Base-by-base conservation (phyloP, 2,797 vertebrate species). In the Rhodeus uyekii region DNA sequence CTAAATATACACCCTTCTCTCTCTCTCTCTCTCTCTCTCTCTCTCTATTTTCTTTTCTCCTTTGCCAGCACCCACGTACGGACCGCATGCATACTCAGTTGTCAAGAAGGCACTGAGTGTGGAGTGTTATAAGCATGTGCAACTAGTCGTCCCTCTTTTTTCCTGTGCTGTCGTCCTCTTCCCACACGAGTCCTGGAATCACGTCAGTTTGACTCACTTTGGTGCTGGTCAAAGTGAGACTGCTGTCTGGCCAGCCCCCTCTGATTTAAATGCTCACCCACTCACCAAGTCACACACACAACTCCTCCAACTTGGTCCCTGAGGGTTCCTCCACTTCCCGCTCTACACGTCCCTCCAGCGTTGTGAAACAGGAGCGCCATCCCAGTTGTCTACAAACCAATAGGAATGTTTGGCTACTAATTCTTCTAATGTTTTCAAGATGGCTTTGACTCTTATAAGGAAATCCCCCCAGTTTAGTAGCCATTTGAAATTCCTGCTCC, bases 391-490 rank as follows among this genome's bases (percentile, higher is more conserved):
- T 92, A 90, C 82, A 87, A 92, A 92, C 91, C 87, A 89, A 88
- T 87, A 92, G 86, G 92, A 94, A 94, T 87, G 87, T 94, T 93
- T 95, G 94, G 94, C 94, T 93, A 94, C 93, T 89, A 93, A 91
- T 92, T 91, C 90, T 68, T 88, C 79, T 94, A 95, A 95, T 94
- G 92, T 94, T 92, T 95, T 95, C 95, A 95, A 95, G 94, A 95
- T 95, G 95, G 90, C 91, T 91, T 89, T 92, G 90, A 92, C 91
- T 93, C 92, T 93, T 94, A 90, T 88, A 93, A 93, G 94, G 94
- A 95, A 95, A 94, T 94, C 91, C 92, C 53, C 91, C 91, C 90
- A 87, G 88, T 92, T 93, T 92, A 93, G 93, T 93, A 93, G 92
- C 91, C 93, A 94, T 93, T 92, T 93, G 89, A 92, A 93, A 94